phyloP scores from a whole-genome alignment of 2,888 invertebrate genomes.

The Neoitamus cyanurus region DNA sequence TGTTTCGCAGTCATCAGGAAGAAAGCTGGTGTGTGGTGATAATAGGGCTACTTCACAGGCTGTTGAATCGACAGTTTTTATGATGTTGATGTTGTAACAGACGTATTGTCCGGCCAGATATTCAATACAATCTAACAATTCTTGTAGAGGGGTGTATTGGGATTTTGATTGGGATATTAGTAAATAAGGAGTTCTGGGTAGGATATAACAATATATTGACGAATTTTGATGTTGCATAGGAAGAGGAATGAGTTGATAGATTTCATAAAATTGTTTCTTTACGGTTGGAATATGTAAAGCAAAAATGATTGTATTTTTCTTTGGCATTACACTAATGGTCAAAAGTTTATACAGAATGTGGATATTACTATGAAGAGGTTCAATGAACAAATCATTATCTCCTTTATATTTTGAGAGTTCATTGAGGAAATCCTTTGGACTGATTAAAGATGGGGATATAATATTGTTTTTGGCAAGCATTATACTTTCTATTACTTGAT shows the following conservation, averaged over 20 bases:
- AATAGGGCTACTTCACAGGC: too few species aligned
- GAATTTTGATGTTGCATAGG: background rate
- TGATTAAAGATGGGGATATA: too few species aligned
- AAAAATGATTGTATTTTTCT: background rate
- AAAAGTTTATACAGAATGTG: too few species aligned
- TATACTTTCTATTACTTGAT: too few species aligned
- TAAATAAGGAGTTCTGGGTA: background rate
- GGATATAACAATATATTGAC: background rate
- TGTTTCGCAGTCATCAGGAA: too few species aligned
- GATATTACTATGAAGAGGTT: background rate
- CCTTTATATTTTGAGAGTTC: too few species aligned
- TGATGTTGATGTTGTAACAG: background rate
- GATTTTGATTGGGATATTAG: background rate
- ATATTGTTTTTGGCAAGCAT: too few species aligned
- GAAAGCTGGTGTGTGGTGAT: too few species aligned
- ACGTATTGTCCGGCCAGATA: background rate
- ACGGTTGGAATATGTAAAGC: too few species aligned
- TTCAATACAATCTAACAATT: background rate
- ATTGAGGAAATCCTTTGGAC: too few species aligned
- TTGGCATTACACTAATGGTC: too few species aligned
- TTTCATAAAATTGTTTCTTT: too few species aligned
- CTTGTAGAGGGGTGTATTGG: background rate
- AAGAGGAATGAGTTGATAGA: background rate
- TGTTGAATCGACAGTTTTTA: background rate
- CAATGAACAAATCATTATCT: background rate